phyloP scores from a whole-genome alignment of 2,113 vertebrate species.

The Bothrops jararaca region DNA sequence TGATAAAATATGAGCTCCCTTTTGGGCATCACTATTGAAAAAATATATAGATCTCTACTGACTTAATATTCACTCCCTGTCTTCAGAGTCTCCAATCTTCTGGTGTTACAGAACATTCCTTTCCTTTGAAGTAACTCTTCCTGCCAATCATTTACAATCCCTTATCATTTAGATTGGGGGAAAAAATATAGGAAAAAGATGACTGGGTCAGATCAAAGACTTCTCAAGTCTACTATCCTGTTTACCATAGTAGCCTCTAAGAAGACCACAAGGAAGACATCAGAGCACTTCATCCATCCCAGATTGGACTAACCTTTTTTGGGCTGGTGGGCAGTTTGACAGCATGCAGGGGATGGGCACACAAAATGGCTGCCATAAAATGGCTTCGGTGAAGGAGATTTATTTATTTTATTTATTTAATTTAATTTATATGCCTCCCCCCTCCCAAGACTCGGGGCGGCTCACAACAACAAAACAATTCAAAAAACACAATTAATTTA shows the following conservation, averaged over 20 bases:
- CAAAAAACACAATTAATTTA: no score
- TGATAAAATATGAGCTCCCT: background rate
- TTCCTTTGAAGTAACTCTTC: background rate
- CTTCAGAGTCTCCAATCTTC: background rate
- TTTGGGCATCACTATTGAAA: background rate
- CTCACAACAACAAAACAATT: no score
- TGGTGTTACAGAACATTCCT: background rate
- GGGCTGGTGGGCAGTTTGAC: background rate
- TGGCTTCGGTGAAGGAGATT: background rate
- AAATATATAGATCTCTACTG: background rate
- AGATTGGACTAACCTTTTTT: background rate
- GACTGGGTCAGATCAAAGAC: background rate
- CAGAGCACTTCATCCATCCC: background rate
- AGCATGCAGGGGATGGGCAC: background rate
- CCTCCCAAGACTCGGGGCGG: no score
- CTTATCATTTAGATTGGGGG: background rate
- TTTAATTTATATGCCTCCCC: no score
- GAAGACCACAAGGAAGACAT: background rate
- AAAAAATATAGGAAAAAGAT: background rate
- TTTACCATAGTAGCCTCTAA: background rate
- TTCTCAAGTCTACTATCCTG: background rate
- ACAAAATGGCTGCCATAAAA: background rate
- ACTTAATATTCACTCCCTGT: slow-evolving; percentile 1
- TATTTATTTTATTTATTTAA: no score
- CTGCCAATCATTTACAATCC: background rate